Conservation (phyloP, 1,140 invertebrate species). For the Stegodyphus mimosarum region DNA sequence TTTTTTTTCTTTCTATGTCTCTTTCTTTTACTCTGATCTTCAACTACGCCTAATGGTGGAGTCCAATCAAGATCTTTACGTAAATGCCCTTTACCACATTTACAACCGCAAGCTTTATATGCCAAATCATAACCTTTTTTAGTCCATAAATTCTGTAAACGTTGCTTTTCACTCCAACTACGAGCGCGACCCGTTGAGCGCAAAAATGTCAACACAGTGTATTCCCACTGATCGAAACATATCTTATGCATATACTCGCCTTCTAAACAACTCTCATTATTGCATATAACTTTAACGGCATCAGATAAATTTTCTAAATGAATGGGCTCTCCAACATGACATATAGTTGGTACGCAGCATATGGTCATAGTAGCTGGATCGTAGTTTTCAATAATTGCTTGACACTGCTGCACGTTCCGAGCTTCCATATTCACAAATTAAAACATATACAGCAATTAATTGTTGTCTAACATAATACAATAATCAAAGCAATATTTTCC, state of each 20-base stretch:
- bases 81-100: conserved; percentile 86
- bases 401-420: conserved; percentile 62
- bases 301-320: conserved; percentile 78
- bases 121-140: conserved; percentile 97
- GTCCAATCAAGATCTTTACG: conserved; percentile 95
- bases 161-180: conserved; percentile 93
- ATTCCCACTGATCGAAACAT: conserved; percentile 95
- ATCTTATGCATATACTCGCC: conserved; percentile 94
- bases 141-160: conserved; percentile 95
- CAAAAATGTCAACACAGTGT: conserved; percentile 85
- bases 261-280: conserved; percentile 88
- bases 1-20: conserved; percentile 72
- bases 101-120: conserved; percentile 83
- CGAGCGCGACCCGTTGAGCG: conserved; percentile 89
- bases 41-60: conserved; percentile 67
- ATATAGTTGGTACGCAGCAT: conserved; percentile 85
- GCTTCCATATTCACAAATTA: too few species aligned
- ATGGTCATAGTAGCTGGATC: conserved; percentile 70
- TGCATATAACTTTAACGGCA: conserved; percentile 90
- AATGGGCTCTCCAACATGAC: conserved; percentile 75
- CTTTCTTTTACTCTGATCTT: conserved; percentile 66
- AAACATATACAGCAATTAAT: too few species aligned
- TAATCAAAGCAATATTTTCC: too few species aligned
- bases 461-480: too few species aligned
- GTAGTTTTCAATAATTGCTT: conserved; percentile 67